Evolutionary conservation across 2,113 vertebrate genomes (phyloP), one percentile per base, ranked within the genome.

Genomic region (Malurus cyaneus): DNA sequence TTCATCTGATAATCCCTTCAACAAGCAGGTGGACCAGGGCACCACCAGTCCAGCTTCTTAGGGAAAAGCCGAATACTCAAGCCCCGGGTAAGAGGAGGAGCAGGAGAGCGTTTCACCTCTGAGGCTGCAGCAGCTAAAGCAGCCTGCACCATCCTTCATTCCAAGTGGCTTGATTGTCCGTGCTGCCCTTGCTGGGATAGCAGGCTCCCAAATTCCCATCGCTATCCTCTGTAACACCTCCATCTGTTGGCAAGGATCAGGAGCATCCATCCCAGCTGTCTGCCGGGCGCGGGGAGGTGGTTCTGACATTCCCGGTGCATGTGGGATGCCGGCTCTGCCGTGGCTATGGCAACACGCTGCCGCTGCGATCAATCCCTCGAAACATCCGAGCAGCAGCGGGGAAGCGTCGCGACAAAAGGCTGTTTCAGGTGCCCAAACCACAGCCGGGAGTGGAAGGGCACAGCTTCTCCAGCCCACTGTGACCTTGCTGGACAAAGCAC

Each of bases 341-440:
- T 96, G 97, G 95, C 97, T 83, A 80, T 98, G 96, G 96, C 96
- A 98, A 98, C 98, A 0, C 2, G 18, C 46, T 47, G 65, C 76
- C 8, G 21, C 87, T 28, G 14, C 11, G 11, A 78, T 77, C 84
- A 62, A 34, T 89, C 87, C 65, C 74, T 4, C 2, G 4, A 69
- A 9, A 59, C 60, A 59, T 23, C 61, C 73, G 50, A 42, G 88
- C 92, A 65, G 88, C 88, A 21, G 36, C 13, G 11, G 60, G 73
- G 50, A 88, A 84, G 32, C 25, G 42, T n/a, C n/a, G 11, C 56
- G 32, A 24, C 52, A 46, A 80, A 81, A 67, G 46, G 56, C 89
- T 80, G 25, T 62, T 61, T 50, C 44, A 79, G 81, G 79, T 86
- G 70, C 70, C 61, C 57, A 8, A 11, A 42, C 23, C 80, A 39